phyloP scores from a whole-genome alignment of 2,113 vertebrate species.

The Lucifuga dentata region DNA sequence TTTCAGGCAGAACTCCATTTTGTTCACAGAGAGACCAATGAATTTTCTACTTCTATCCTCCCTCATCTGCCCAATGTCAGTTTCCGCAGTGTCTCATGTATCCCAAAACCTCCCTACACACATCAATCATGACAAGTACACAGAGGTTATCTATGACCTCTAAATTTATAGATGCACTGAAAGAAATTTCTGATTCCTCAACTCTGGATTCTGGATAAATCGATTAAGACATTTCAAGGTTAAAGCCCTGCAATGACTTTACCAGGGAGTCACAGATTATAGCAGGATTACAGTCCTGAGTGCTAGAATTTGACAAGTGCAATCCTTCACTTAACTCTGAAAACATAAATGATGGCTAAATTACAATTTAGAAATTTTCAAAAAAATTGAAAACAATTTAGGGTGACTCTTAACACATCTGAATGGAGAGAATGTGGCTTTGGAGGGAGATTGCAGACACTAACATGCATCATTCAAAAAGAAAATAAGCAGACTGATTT shows the following conservation, averaged over 20 bases:
- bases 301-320: not conserved
- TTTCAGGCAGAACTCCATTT: slow-evolving; percentile 40
- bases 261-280: not conserved
- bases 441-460: no score
- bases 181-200: slow-evolving; percentile 35
- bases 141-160: slow-evolving; percentile 31
- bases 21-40: slow-evolving; percentile 51
- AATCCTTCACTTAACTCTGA: no score
- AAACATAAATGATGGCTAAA: not conserved
- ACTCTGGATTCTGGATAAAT: slow-evolving; percentile 22
- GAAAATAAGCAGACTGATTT: not conserved
- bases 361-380: no score
- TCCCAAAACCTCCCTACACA: slow-evolving; percentile 44
- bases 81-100: slow-evolving; percentile 50
- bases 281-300: not conserved
- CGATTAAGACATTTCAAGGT: slow-evolving; percentile 8
- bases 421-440: no score
- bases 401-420: no score
- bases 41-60: slow-evolving; percentile 39
- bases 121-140: slow-evolving; percentile 49
- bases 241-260: slow-evolving; percentile 1
- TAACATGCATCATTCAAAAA: no score
- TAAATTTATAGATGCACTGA: slow-evolving; percentile 20
- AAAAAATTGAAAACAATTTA: no score
- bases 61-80: slow-evolving; percentile 62